A percentile compares a stretch with the other conserved stretches of the same genome.
Conservation (phyloP, 2,888 invertebrate species). For the Andrena hattorfiana region DNA sequence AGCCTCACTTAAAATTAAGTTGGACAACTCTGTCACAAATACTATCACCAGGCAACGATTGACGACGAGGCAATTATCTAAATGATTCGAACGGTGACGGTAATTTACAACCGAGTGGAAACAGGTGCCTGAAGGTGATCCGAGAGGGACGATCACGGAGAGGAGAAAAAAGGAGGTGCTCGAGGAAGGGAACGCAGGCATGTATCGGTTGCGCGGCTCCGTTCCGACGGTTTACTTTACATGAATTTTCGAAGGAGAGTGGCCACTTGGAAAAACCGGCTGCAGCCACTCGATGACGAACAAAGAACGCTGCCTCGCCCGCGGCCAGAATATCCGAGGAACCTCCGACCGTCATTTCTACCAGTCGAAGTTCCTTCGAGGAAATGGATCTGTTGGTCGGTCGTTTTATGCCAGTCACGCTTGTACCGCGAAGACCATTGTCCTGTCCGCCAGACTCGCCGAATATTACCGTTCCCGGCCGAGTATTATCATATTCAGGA, state of each 20-base stretch:
- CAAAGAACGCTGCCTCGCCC: slow-evolving; percentile 18
- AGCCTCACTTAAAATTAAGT: no score
- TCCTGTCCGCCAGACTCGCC: slow-evolving; percentile 65
- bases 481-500: slow-evolving; percentile 68
- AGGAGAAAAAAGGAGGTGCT: slow-evolving; percentile 3
- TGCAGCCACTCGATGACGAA: background rate
- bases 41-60: no score
- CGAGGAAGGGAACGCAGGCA: background rate
- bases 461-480: slow-evolving; percentile 71
- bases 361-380: slow-evolving; percentile 49
- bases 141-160: slow-evolving; percentile 7
- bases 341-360: slow-evolving; percentile 23
- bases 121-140: slow-evolving; percentile 36
- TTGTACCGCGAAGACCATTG: slow-evolving; percentile 57
- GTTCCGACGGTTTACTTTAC: background rate
- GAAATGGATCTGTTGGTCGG: slow-evolving; percentile 55
- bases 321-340: slow-evolving; percentile 1
- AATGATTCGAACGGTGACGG: background rate
- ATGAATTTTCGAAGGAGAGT: slow-evolving; percentile 27
- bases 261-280: background rate
- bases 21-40: no score
- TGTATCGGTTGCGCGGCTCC: background rate
- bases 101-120: background rate
- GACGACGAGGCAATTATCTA: background rate
- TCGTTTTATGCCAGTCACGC: slow-evolving; percentile 61